phyloP scores from a whole-genome alignment of 1,140 invertebrate species.

The Drosophila asahinai region DNA sequence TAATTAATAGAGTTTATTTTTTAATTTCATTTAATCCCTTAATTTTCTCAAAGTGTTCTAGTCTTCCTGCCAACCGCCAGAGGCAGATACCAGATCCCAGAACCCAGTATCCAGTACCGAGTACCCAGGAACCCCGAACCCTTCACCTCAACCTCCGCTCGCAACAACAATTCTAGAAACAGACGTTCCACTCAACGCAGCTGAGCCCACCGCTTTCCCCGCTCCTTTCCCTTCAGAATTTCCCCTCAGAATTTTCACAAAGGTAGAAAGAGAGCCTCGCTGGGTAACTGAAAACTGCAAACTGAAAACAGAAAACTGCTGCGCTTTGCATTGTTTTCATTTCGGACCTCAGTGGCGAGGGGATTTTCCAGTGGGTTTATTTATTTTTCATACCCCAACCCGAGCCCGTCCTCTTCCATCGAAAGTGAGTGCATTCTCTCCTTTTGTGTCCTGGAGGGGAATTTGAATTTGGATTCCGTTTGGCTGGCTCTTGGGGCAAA shows the following conservation, averaged over 20 bases:
- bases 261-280: conserved; percentile 56
- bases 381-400: conserved; percentile 45
- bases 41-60: conserved; percentile 10
- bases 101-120: conserved; percentile 2
- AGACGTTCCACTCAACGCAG: conserved; percentile 80
- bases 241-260: conserved; percentile 50
- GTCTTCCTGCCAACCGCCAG: conserved; percentile 23
- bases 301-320: conserved; percentile 72
- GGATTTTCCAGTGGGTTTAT: conserved; percentile 52
- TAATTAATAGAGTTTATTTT: too few relatives aligned
- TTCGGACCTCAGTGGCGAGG: conserved; percentile 45
- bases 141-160: conserved; percentile 25
- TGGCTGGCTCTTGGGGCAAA: conserved; percentile 8
- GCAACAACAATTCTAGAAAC: conserved; percentile 76
- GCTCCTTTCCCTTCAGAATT: conserved; percentile 7
- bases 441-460: conserved; percentile 48
- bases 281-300: conserved; percentile 52
- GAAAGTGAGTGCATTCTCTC: conserved; percentile 30
- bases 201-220: conserved; percentile 52
- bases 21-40: too few relatives aligned
- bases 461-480: conserved; percentile 62
- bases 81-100: conserved; percentile 31
- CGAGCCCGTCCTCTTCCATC: neutral
- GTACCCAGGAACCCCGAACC: neutral
- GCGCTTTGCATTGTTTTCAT: conserved; percentile 78